Conservation (phyloP, 2,888 invertebrate genomes). For the Cheiracanthium punctorium region DNA sequence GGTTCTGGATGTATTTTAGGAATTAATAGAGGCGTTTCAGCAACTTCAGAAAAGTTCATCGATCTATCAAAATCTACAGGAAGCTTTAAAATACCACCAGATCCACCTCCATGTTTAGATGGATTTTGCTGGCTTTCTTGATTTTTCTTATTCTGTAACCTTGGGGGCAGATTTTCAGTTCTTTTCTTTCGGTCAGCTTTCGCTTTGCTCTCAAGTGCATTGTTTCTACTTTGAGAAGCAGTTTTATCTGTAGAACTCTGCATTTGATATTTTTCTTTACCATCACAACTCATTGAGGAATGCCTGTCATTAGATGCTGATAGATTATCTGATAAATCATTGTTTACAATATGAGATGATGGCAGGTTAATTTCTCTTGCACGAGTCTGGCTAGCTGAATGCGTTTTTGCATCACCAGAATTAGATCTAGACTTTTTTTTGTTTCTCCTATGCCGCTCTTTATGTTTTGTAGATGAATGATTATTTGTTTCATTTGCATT, state of each 20-base stretch:
- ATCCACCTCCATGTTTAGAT: constrained; percentile 28
- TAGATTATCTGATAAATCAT: neutral
- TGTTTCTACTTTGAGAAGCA: neutral
- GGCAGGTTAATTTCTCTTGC: too few relatives aligned
- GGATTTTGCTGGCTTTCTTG: constrained; percentile 8
- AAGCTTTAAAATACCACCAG: constrained; percentile 63
- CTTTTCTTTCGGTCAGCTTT: constrained; percentile 37
- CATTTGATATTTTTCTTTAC: too few relatives aligned
- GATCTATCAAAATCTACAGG: constrained; percentile 27
- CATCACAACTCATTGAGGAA: too few relatives aligned
- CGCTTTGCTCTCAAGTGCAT: neutral
- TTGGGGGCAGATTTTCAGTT: constrained; percentile 39
- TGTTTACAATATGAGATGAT: too few relatives aligned
- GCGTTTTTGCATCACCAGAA: neutral
- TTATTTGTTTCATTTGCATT: neutral
- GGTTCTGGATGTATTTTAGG: constrained; percentile 28
- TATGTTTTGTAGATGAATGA: neutral
- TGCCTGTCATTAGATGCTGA: neutral
- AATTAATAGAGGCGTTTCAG: constrained; percentile 1
- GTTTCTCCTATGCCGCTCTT: neutral
- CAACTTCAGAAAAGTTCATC: neutral
- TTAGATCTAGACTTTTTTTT: neutral
- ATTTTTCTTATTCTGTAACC: constrained; percentile 50
- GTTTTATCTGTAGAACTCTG: neutral
- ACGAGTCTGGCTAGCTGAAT: too few relatives aligned